A percentile compares a stretch with the other conserved stretches of the same genome.
These are phyloP conservation scores for Leptinotarsa peninsularis DNA, from an alignment of 2,888 invertebrate genomes.

Conservation along the genomic window DNA sequence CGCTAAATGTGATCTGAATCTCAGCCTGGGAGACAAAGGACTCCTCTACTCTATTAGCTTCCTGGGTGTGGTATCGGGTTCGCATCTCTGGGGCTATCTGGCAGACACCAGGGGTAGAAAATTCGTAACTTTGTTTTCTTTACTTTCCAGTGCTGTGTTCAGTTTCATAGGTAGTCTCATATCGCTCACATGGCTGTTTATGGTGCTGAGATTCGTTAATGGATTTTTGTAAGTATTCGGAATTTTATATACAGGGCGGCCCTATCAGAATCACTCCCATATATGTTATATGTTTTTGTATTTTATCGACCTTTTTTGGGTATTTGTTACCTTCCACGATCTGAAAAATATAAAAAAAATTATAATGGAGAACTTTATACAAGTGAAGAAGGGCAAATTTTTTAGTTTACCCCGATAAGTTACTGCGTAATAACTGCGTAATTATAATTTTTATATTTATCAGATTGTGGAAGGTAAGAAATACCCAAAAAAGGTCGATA, in stretches of 20 bases:
- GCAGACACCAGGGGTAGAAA: conserved; percentile 70
- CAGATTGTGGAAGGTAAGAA: too few species aligned
- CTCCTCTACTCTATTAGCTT: conserved; percentile 76
- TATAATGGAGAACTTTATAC: too few species aligned
- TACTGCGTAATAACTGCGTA: too few species aligned
- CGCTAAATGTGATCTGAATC: conserved; percentile 75
- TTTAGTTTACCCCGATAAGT: too few species aligned
- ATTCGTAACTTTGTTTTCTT: conserved; percentile 67
- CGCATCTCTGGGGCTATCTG: conserved; percentile 72
- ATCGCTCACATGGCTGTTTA: conserved; percentile 68
- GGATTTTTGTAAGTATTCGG: conserved; percentile 67
- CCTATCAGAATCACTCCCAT: background rate
- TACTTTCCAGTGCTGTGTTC: conserved; percentile 66
- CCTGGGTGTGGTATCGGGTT: conserved; percentile 71
- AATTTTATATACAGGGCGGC: too few species aligned
- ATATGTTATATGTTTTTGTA: too few species aligned
- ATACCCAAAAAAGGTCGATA: too few species aligned
- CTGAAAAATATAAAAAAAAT: too few species aligned
- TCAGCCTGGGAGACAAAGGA: conserved; percentile 74
- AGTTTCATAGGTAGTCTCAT: conserved; percentile 69
- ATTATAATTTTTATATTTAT: too few species aligned
- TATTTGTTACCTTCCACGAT: too few species aligned
- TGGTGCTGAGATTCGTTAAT: conserved; percentile 68
- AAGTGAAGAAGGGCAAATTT: too few species aligned
- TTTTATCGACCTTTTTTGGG: too few species aligned